Evolutionary conservation across 2,888 invertebrate genomes (phyloP), one percentile per base, ranked within the genome.

Genomic region (Mycalesis mineus): DNA sequence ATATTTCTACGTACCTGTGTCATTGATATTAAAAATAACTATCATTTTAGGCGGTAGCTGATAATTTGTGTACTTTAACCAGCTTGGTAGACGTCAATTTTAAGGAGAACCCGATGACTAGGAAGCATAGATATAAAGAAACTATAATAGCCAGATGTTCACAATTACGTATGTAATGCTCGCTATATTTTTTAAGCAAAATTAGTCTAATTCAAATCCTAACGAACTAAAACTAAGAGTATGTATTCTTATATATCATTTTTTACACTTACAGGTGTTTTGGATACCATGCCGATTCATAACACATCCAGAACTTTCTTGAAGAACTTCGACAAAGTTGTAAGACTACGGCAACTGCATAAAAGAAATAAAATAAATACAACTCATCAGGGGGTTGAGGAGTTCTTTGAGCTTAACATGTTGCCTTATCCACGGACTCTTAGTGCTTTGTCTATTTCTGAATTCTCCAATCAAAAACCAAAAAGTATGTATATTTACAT

Each of bases 101-200:
- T 55, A 79, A 76, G 41, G 93, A 91, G 0, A 95, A 95, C 75
- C 93, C 94, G 0, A 91, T 94, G 66, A 88, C 91, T 0, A 91
- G 87, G 66, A 86, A 88, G 63, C 92, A 92, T 69, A 90, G 93
- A 57, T 95, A 94, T 70, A 91, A 92, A 67, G 94, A 94, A 77
- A 92, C 91, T 56, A 80, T 94, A 8, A 93, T 94, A 52, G 92
- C 92, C 1, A 91, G 91, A 71, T 91, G 92, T 62, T 78, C 90
- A 37, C 86, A 88, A 64, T 78, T 94, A 66, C 89, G 94, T 93
- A 82, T 77, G 84, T 8, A 36, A 13, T 15, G 4, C 22, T 22
- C 0, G 0, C 6, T 8, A 14, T 41, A 33, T 50, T 45, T 22
- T n/a, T n/a, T n/a, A n/a, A n/a, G n/a, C n/a, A n/a, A n/a, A n/a